Evolutionary conservation across 1,140 invertebrate genomes (phyloP), one percentile per base, ranked within the genome.

Genomic region (Bicyclus anynana): DNA sequence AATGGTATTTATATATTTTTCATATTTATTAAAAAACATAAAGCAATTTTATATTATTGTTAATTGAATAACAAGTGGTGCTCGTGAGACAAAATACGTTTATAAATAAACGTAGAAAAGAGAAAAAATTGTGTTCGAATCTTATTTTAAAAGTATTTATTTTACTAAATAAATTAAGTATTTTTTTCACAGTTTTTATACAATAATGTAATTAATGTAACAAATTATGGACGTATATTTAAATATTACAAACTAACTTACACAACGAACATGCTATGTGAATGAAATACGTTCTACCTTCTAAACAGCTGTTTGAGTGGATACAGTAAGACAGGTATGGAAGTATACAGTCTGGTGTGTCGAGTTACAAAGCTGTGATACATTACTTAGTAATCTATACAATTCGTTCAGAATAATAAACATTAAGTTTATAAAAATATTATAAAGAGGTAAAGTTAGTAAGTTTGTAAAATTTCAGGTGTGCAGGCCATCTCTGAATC

Each of bases 41-140:
- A 47, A 44, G 40, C 17, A 5, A 44, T 56, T 56, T 47, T 27
- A 59, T 53, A 64, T 62, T 69, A 53, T 69, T 59, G 59, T 59
- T n/a, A 40, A 65, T 65, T 65, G 62, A 77, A 85, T 85, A 83
- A 85, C 80, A 86, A 82, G 79, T 81, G 74, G 80, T 86, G 83
- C 79, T 73, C 66, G 72, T 72, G 71, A 70, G 62, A 27, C 29
- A 26, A 26, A 44, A 17, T 44, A 54, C 18, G 20, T 47, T 47
- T 21, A 14, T 23, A 40, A 40, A 52, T 44, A 44, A 44, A 50
- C 35, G 56, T 59, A 49, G 20, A 20, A 59, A 9, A 38, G 37
- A 38, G 16, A 38, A 38, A 14, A 16, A 38, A 10, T n/a, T 7
- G 13, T 16, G 13, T 16, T 17, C 13, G 3, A 38, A 5, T 10